Evolutionary conservation across 2,113 vertebrate species (phyloP), one percentile per base, ranked within the genome.

Genomic region (Plotosus lineatus): DNA sequence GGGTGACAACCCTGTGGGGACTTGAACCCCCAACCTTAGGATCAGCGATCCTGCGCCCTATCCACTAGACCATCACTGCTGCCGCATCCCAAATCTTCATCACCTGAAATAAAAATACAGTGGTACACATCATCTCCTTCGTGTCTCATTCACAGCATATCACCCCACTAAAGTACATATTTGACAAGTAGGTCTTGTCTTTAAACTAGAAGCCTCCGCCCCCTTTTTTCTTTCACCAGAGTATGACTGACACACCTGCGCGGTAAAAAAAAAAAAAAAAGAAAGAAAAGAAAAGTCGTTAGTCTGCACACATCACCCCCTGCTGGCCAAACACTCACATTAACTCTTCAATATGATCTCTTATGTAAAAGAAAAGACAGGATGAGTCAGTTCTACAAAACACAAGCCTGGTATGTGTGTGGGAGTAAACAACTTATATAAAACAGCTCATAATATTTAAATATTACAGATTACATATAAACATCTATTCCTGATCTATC

Each of bases 201-300:
- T n/a, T n/a, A n/a, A n/a, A n/a, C 6, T 2, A 31, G 2, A 10
- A 55, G 17, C 6, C 44, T 33, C 69, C 46, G 26, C 26, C 69
- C 26, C 26, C 14, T 23, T 66, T 63, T 23, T 15, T 12, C 51
- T 56, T 23, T 38, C 33, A 38, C 51, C 36, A 56, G 72, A 38
- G 38, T 36, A 36, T 23, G 48, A 17, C 12, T 61, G 56, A 21
- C 40, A 31, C 75, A 77, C 75, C 56, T 77, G 74, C 58, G 15
- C 53, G 58, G 74, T 7, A 9, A n/a, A n/a, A n/a, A n/a, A n/a
- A n/a, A n/a, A n/a, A n/a, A n/a, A n/a, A n/a, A n/a, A n/a, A n/a
- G n/a, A n/a, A n/a, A n/a, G n/a, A n/a, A n/a, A n/a, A n/a, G n/a
- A n/a, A n/a, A n/a, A 21, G 14, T 56, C 53, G 4, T 26, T 26